These are phyloP conservation scores for Spodoptera frugiperda DNA, from an alignment of 1,140 invertebrate species.

Conservation along the genomic window DNA sequence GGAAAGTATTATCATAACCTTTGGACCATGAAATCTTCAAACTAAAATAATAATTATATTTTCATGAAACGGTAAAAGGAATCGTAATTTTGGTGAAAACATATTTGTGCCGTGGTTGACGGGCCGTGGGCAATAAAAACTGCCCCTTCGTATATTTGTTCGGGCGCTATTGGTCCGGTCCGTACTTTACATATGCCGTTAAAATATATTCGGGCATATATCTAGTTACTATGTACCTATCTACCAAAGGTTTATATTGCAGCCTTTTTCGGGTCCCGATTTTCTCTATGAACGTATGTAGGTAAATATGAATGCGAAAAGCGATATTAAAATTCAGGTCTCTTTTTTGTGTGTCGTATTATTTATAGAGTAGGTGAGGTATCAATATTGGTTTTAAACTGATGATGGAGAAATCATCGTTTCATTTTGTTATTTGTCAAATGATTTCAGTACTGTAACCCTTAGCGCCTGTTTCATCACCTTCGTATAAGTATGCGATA, in stretches of 20 bases:
- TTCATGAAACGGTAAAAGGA: constrained; percentile 1
- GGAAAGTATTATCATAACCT: constrained; percentile 4
- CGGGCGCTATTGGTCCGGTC: constrained; percentile 29
- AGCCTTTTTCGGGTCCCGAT: constrained; percentile 2
- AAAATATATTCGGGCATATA: constrained; percentile 26
- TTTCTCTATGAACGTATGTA: neutral
- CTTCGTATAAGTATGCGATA: too few species aligned
- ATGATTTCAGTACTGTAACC: too few species aligned
- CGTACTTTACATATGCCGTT: constrained; percentile 40
- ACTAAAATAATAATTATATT: constrained; percentile 38
- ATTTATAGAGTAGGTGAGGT: too few species aligned
- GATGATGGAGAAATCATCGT: too few species aligned
- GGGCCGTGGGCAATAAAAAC: constrained; percentile 37
- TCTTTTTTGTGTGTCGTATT: neutral
- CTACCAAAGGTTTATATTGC: neutral
- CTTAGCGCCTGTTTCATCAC: too few species aligned
- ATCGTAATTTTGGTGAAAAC: constrained; percentile 43
- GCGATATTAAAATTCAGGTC: constrained; percentile 1
- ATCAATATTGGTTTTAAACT: too few species aligned
- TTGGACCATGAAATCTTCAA: neutral
- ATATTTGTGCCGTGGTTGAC: constrained; percentile 31
- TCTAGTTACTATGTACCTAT: constrained; percentile 3
- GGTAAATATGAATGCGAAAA: neutral
- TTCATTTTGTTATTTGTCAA: too few species aligned
- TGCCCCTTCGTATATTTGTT: constrained; percentile 28